phyloP scores from a whole-genome alignment of 2,888 invertebrate species.

The Polietes domitor region DNA sequence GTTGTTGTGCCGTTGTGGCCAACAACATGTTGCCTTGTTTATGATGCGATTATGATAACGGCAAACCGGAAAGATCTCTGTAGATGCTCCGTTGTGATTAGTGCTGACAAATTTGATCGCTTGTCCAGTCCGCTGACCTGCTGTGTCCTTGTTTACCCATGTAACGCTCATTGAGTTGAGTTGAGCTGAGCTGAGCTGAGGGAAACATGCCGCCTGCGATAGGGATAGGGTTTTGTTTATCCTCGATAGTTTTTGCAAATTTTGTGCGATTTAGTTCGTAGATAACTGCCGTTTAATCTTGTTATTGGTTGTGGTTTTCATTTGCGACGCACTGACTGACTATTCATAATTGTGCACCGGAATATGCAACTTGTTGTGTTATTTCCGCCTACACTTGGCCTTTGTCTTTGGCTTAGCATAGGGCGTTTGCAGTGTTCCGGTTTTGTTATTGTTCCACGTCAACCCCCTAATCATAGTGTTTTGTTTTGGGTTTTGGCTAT shows the following conservation, averaged over 20 bases:
- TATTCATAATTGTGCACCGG: constrained; percentile 31
- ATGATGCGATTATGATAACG: constrained; percentile 75
- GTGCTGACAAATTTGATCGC: constrained; percentile 77
- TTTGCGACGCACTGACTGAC: too few relatives aligned
- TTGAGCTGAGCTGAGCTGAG: neutral
- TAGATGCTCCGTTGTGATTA: constrained; percentile 43
- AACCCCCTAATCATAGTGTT: constrained; percentile 36
- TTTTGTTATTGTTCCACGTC: constrained; percentile 40
- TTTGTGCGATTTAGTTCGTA: constrained; percentile 33
- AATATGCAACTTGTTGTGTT: constrained; percentile 32
- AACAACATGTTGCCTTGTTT: constrained; percentile 56
- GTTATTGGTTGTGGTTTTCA: constrained; percentile 49
- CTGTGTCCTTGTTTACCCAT: constrained; percentile 39
- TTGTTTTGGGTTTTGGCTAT: constrained; percentile 26
- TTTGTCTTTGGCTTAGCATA: constrained; percentile 2
- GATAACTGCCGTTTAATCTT: constrained; percentile 57
- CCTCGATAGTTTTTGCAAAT: constrained; percentile 48
- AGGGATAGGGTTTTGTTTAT: constrained; percentile 32
- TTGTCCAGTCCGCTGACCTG: constrained; percentile 32
- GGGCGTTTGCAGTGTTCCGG: constrained; percentile 41
- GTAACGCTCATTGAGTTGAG: constrained; percentile 49
- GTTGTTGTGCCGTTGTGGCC: constrained; percentile 23
- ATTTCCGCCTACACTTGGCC: constrained; percentile 50
- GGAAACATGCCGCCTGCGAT: neutral
- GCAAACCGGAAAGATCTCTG: constrained; percentile 62